Conservation (phyloP, 2,888 invertebrate genomes). For the Stenodema calcarata region DNA sequence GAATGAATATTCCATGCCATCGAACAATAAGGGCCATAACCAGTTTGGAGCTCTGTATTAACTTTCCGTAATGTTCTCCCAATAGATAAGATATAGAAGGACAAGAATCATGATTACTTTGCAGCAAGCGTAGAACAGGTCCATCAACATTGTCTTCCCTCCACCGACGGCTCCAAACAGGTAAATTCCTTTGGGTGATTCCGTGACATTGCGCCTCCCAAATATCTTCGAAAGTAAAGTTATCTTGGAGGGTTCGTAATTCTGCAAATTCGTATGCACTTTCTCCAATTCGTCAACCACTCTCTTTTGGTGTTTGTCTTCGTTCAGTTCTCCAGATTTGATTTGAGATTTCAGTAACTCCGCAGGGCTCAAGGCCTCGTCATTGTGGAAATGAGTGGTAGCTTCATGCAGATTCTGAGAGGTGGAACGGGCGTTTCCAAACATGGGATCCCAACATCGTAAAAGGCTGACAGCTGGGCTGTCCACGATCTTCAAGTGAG, state of each 20-base stretch:
- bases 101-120: slow-evolving; percentile 61
- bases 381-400: slow-evolving; percentile 3
- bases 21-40: no score
- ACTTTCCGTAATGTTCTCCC: no score
- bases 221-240: slow-evolving; percentile 63
- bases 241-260: slow-evolving; percentile 66
- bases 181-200: slow-evolving; percentile 80
- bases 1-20: no score
- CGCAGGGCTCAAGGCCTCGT: slow-evolving; percentile 62
- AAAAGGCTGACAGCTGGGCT: not conserved
- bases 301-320: slow-evolving; percentile 75
- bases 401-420: slow-evolving; percentile 10
- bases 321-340: slow-evolving; percentile 66
- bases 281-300: slow-evolving; percentile 74
- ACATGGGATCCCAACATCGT: not conserved
- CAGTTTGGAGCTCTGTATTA: no score
- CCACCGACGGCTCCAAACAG: slow-evolving; percentile 91
- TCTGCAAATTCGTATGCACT: slow-evolving; percentile 70
- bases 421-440: not conserved
- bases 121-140: slow-evolving; percentile 88
- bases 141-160: slow-evolving; percentile 99
- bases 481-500: not conserved
- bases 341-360: slow-evolving; percentile 68
- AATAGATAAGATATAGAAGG: no score
- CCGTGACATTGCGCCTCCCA: slow-evolving; percentile 60